A percentile compares a stretch with the other conserved stretches of the same genome.
These are phyloP conservation scores for Porites divaricata DNA, from an alignment of 92 coral and sea anemone species.

Conservation along the genomic window DNA sequence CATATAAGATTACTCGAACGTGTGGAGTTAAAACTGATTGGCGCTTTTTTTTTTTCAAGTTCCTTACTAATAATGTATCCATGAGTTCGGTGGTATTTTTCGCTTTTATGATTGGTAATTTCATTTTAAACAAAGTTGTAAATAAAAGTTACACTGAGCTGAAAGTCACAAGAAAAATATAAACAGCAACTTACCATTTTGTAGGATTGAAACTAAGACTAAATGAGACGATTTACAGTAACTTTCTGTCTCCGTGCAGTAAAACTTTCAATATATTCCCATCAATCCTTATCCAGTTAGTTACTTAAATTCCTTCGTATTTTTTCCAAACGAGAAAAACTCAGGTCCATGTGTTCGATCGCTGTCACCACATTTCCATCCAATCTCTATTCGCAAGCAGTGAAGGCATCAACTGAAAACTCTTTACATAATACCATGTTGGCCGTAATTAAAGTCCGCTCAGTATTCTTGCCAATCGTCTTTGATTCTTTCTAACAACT, in stretches of 20 bases:
- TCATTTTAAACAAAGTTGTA: slow-evolving; percentile 6
- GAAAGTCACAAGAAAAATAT: background rate
- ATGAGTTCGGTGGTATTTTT: background rate
- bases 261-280: background rate
- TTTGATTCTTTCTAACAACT: background rate
- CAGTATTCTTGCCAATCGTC: background rate
- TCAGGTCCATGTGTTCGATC: background rate
- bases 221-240: background rate
- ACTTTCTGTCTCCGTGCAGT: background rate
- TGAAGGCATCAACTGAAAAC: background rate
- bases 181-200: slow-evolving; percentile 13
- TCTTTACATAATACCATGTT: background rate
- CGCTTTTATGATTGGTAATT: background rate
- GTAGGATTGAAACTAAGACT: background rate
- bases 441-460: background rate
- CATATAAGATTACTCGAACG: no score
- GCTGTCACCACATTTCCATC: background rate
- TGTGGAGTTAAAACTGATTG: no score
- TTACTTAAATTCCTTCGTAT: background rate
- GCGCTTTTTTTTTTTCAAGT: no score
- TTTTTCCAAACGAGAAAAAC: background rate
- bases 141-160: background rate
- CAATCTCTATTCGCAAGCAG: background rate
- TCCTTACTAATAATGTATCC: background rate
- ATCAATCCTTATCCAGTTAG: background rate